Conservation (phyloP, 1,140 invertebrate genomes). For the Adoxophyes honmai region DNA sequence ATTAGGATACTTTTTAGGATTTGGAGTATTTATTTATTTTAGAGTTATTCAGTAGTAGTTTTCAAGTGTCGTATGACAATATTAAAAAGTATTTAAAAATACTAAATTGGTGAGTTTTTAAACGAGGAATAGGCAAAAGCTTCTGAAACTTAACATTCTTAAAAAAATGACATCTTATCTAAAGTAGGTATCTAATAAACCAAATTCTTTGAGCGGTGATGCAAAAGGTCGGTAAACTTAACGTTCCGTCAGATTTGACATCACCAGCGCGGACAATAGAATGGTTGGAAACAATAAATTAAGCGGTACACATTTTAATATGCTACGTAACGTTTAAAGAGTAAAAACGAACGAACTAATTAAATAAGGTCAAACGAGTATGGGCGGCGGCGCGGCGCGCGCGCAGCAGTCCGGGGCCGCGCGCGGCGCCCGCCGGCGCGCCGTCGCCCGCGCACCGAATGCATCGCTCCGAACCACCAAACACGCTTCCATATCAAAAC, state of each 20-base stretch:
- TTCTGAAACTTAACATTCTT: no score
- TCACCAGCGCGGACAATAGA: constrained; percentile 28
- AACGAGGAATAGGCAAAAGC: no score
- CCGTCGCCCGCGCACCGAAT: neutral
- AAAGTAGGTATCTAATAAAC: no score
- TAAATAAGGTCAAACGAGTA: constrained; percentile 75
- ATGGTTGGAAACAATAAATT: constrained; percentile 67
- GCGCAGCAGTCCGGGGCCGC: constrained; percentile 21
- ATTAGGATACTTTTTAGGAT: no score
- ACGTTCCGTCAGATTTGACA: constrained; percentile 19
- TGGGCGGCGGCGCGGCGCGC: constrained; percentile 39
- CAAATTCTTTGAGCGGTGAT: neutral
- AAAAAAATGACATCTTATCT: no score
- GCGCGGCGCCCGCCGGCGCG: constrained; percentile 20
- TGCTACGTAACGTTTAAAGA: constrained; percentile 63
- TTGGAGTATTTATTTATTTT: no score
- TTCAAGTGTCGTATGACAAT: no score
- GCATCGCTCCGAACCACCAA: neutral
- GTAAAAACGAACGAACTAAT: constrained; percentile 76
- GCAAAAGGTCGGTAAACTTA: neutral
- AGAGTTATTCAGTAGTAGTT: no score
- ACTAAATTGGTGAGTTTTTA: no score
- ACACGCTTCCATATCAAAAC: neutral
- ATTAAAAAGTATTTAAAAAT: no score
- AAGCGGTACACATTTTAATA: constrained; percentile 68